phyloP scores from a whole-genome alignment of 2,888 invertebrate genomes.

The Zaprionus bogoriensis region DNA sequence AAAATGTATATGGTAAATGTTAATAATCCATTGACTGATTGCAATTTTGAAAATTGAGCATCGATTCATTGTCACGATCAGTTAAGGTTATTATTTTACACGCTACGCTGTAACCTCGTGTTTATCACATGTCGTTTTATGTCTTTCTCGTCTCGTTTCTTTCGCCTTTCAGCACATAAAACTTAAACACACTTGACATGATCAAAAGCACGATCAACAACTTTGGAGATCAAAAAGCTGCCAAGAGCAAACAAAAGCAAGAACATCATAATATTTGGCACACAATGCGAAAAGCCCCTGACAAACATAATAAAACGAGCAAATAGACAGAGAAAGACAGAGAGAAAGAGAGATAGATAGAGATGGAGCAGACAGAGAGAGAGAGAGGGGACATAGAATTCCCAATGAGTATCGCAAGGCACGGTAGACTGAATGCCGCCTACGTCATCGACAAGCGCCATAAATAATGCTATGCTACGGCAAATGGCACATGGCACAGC shows the following conservation, averaged over 20 bases:
- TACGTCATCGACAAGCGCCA: constrained; percentile 66
- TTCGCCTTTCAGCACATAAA: not conserved
- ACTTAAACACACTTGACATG: constrained; percentile 21
- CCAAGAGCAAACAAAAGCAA: constrained; percentile 42
- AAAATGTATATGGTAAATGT: too few species aligned
- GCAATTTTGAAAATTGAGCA: too few species aligned
- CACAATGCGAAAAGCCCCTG: constrained; percentile 31
- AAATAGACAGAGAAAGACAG: not conserved
- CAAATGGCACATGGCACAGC: constrained; percentile 25
- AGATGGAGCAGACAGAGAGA: not conserved
- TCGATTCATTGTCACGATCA: not conserved
- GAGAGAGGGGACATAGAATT: not conserved
- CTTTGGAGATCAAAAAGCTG: constrained; percentile 41
- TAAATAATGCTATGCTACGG: constrained; percentile 28
- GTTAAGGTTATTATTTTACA: too few species aligned
- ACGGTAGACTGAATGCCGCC: constrained; percentile 61
- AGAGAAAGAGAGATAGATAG: not conserved
- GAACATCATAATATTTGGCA: constrained; percentile 60
- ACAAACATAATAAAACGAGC: constrained; percentile 33
- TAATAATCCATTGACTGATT: too few species aligned
- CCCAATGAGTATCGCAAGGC: constrained; percentile 5
- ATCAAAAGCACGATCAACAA: constrained; percentile 31
- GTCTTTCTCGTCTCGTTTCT: not conserved
- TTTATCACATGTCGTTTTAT: not conserved
- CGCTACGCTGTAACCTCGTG: too few species aligned